Conservation (phyloP, 1,140 invertebrate genomes). For the Scylla paramamosain region DNA sequence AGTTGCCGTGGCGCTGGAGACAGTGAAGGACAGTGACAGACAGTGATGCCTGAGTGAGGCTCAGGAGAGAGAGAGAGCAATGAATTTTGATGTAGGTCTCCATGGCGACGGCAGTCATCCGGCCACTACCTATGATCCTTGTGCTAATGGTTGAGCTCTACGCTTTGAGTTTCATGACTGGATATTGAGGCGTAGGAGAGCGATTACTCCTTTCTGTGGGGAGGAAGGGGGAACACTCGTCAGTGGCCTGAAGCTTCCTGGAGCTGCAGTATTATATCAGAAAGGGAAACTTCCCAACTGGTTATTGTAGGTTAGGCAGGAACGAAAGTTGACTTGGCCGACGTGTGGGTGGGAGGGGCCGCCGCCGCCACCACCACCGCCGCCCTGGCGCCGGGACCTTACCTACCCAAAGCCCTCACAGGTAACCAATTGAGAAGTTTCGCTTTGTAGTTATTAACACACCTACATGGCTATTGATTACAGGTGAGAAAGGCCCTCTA, state of each 20-base stretch:
- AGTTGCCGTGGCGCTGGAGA: constrained; percentile 42
- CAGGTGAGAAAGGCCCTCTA: constrained; percentile 76
- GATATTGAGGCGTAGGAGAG: constrained; percentile 73
- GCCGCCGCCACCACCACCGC: not conserved
- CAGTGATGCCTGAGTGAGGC: not conserved
- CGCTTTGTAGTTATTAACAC: constrained; percentile 31
- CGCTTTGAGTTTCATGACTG: constrained; percentile 68
- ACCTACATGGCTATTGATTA: constrained; percentile 42
- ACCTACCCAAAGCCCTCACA: not conserved
- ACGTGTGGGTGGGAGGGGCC: not conserved
- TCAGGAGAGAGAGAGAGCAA: not conserved
- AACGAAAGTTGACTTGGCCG: not conserved
- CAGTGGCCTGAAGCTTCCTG: constrained; percentile 66
- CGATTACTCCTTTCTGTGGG: constrained; percentile 77
- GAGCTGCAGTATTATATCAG: constrained; percentile 54
- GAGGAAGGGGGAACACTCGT: constrained; percentile 74
- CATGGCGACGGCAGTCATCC: constrained; percentile 49
- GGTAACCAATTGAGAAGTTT: constrained; percentile 77
- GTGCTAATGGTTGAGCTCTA: constrained; percentile 63
- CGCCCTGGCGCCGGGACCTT: not conserved
- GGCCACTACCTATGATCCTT: constrained; percentile 56
- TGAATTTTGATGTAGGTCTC: constrained; percentile 7
- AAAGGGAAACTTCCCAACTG: constrained; percentile 77
- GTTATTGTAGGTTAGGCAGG: constrained; percentile 57
- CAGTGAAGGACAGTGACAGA: not conserved